These are phyloP conservation scores for Litocranius walleri DNA, from an alignment of 2,113 vertebrate genomes.

Conservation along the genomic window DNA sequence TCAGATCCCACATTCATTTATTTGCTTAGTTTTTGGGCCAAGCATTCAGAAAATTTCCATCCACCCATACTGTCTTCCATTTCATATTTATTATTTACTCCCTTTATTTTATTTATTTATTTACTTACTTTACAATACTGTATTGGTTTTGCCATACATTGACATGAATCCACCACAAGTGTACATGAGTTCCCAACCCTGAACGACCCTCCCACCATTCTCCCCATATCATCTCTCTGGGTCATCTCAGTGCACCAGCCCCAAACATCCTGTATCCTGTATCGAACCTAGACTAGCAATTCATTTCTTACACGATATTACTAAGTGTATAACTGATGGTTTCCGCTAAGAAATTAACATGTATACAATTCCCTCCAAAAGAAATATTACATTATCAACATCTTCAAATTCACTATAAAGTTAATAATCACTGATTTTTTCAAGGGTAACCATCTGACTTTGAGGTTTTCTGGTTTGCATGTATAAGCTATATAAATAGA, in stretches of 20 bases:
- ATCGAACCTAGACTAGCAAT: too few relatives aligned
- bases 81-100: not conserved
- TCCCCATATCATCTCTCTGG: too few relatives aligned
- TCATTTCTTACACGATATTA: not conserved
- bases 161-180: too few relatives aligned
- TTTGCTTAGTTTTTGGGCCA: not conserved
- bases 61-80: not conserved
- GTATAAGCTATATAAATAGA: not conserved
- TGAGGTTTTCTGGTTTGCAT: not conserved
- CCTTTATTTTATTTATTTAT: not conserved
- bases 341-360: not conserved
- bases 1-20: not conserved
- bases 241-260: too few relatives aligned
- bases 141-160: too few relatives aligned
- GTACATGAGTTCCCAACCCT: too few relatives aligned
- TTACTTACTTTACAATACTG: too few relatives aligned
- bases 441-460: not conserved
- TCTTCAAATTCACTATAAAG: too few relatives aligned
- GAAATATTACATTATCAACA: not conserved
- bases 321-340: too few relatives aligned
- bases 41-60: not conserved
- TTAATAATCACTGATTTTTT: not conserved
- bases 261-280: too few relatives aligned
- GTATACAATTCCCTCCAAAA: not conserved
- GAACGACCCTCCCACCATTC: too few relatives aligned